Evolutionary conservation across 2,888 invertebrate species (phyloP), one percentile per base, ranked within the genome.

Genomic region (Pogonocherus hispidulus): DNA sequence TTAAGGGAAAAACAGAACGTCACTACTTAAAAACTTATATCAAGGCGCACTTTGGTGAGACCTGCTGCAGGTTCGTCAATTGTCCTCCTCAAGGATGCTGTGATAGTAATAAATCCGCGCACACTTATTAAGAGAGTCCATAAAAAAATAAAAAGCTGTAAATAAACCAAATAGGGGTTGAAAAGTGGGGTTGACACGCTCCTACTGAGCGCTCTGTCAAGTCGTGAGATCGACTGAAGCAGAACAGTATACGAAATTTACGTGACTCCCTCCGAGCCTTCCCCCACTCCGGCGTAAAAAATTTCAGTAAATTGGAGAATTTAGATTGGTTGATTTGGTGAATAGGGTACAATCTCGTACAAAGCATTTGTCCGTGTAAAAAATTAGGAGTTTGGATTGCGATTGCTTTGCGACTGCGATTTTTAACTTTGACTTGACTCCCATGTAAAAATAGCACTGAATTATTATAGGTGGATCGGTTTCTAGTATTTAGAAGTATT

Each of bases 241-340:
- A 27, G 47, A 46, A 47, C 59, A 67, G 57, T 59, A 59, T 59
- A 59, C 59, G 51, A 66, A 66, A 47, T 66, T 63, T 59, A 62
- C 67, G 74, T 63, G 70, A 75, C 75, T 73, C 73, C 75, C 75
- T 73, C 73, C 57, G 35, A 56, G 44, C 62, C 49, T 51, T 35
- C 67, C 75, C 73, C 75, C 75, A 68, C 72, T 49, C 49, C 59
- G 46, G 55, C 66, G 55, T 54, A 70, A 75, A 77, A 76, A 78
- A 76, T 75, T 78, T 76, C 76, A 74, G 76, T 69, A 76, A 76
- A 77, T 76, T 72, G 76, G 74, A 71, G 76, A 72, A 75, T 73
- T 71, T 73, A 76, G 78, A 78, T 78, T 78, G 78, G 78, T 72
- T 66, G 78, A 71, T 71, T 68, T 67, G 52, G 69, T 70, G 69